A percentile compares a stretch with the other conserved stretches of the same genome.
Conservation (phyloP, 1,140 invertebrate species). For the Platorchestia sp. region DNA sequence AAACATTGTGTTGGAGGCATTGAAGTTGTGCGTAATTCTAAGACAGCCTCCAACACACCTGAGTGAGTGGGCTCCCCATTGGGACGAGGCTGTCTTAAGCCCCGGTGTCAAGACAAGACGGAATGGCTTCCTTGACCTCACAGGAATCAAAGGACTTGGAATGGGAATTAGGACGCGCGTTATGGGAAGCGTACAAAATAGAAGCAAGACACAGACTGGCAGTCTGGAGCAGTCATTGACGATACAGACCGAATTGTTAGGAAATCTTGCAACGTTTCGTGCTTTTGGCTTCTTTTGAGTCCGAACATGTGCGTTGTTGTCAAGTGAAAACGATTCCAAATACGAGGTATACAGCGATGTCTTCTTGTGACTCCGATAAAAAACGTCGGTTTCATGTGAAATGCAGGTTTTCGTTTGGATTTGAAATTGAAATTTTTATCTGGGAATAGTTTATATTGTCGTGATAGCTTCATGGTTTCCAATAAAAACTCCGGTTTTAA, state of each 20-base stretch:
- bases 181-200: slow-evolving; percentile 18
- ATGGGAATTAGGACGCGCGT: slow-evolving; percentile 31
- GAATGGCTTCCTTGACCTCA: slow-evolving; percentile 49
- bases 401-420: neutral
- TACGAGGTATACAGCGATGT: neutral
- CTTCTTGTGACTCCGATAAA: neutral
- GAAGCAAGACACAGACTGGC: neutral
- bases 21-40: neutral
- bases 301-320: neutral
- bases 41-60: neutral
- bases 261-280: neutral
- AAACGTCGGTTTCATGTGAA: no score
- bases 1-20: no score
- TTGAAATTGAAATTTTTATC: neutral
- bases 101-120: slow-evolving; percentile 28
- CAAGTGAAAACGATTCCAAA: neutral
- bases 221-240: neutral
- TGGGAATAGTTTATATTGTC: neutral
- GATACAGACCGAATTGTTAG: neutral
- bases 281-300: neutral
- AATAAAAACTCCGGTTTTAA: no score
- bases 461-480: neutral
- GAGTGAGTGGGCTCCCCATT: neutral
- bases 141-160: slow-evolving; percentile 36
- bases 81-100: slow-evolving; percentile 2